Evolutionary conservation across 2,888 invertebrate species (phyloP), one percentile per base, ranked within the genome.

Genomic region (Aleiodes testaceus): DNA sequence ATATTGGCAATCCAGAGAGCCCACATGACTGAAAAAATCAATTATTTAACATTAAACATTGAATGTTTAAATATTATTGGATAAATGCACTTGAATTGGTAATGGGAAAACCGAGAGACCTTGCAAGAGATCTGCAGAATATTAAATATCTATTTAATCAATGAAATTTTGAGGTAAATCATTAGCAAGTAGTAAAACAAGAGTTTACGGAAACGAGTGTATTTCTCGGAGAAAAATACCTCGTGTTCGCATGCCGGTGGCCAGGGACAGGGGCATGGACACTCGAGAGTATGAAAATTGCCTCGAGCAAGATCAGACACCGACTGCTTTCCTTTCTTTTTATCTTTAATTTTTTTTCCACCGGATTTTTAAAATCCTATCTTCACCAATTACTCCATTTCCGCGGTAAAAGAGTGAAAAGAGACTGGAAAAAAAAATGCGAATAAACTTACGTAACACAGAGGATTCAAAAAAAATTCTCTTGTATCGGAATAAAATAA

Each of bases 181-280:
- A 5, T 36, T 2, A 26, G 26, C 26, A 26, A 26, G 26, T 63
- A 44, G 16, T 42, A 42, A 63, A 20, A 44, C 42, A 44, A 18
- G 36, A 16, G 59, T n/a, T 14, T 18, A 42, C 36, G 59, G 30
- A 59, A 59, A 59, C 47, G 6, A 42, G 36, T 42, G 49, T 42
- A 30, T 18, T 3, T 18, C 16, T 16, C 4, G 42, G 49, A 63
- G 49, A 64, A 52, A 45, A 69, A 6, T 30, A 47, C 16, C n/a
- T 52, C 53, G 36, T 65, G 16, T 44, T 14, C 36, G 64, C 3
- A 53, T 26, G 55, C 55, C 55, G 12, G 63, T 1, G 45, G 22
- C 50, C 66, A 66, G 63, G 66, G 61, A 66, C 70, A 71, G 70
- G 66, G 66, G 26, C 61, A 61, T 61, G 61, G 49, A 61, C 66